Evolutionary conservation across 2,113 vertebrate genomes (phyloP).

Genomic region (Lophura nycthemera): DNA sequence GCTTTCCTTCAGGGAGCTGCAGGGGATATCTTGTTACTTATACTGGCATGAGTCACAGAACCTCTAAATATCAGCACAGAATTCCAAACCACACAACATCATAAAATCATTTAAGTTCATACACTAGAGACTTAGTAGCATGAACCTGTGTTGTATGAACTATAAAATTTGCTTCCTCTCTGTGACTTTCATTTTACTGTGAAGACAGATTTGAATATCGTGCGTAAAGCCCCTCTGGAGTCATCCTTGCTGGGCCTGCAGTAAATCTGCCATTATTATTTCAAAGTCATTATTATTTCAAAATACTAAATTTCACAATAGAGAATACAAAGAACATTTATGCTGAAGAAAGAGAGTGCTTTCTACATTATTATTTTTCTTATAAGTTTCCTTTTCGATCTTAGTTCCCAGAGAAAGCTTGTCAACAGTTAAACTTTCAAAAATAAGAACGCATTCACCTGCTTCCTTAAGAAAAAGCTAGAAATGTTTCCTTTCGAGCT

Average conservation of each 20-base stretch:
- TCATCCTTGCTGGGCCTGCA: not conserved
- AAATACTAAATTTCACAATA: not conserved
- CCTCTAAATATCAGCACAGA: not conserved
- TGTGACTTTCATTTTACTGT: not conserved
- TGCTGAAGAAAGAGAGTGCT: not conserved
- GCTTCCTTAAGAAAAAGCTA: not conserved
- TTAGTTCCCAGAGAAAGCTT: not conserved
- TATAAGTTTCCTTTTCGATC: not conserved
- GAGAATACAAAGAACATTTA: not conserved
- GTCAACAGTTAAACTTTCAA: not conserved
- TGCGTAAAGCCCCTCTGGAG: not conserved
- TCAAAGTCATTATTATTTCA: not conserved
- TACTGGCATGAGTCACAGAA: not conserved
- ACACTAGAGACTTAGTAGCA: not conserved
- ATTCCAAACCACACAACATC: not conserved
- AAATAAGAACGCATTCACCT: not conserved
- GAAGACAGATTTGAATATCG: not conserved
- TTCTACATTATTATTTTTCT: not conserved
- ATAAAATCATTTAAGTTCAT: not conserved
- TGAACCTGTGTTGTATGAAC: not conserved
- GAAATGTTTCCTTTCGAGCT: not conserved
- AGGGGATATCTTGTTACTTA: not conserved
- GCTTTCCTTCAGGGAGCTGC: not conserved
- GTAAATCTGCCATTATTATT: not conserved
- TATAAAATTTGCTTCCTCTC: not conserved